Evolutionary conservation across 2,888 invertebrate genomes (phyloP), one percentile per base, ranked within the genome.

Genomic region (Melinopterus prodromus): DNA sequence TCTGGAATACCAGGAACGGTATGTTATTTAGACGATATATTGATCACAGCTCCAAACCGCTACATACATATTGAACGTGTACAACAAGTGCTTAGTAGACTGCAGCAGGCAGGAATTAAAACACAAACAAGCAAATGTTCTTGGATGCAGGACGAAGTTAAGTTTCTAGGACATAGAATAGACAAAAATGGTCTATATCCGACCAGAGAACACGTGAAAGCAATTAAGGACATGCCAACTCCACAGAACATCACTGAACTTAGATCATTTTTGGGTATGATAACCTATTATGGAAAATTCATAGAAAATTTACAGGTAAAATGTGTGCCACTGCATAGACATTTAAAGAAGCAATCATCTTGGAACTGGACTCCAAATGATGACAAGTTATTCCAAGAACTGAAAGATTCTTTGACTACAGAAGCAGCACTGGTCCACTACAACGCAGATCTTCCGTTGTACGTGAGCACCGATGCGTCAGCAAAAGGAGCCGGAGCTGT

Each of bases 101-200:
- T n/a, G n/a, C n/a, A n/a, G n/a, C n/a, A n/a, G n/a, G n/a, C n/a
- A n/a, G n/a, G n/a, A n/a, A n/a, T 53, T 14, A 71, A 71, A n/a
- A 71, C 71, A 71, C 71, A 71, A n/a, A n/a, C 15, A 71, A 14
- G 16, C 9, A 71, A 71, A n/a, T 71, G 71, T n/a, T 9, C 7
- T 16, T 71, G 71, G 71, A 9, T 71, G 26, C 15, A 71, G 15
- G 71, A 71, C n/a, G 36, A 70, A 38, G 53, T 81, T 12, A 78
- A n/a, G 69, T 83, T 70, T 77, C 75, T 83, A 16, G 83, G 83
- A 37, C 82, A 83, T 74, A 35, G 12, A 9, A 81, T 83, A 53
- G 80, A 82, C 69, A 53, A n/a, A 53, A 76, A 80, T 69, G 83
- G 82, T 6, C 35, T 82, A 36, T 79, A 82, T 72, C 82, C 81